Evolutionary conservation across 2,113 vertebrate species (phyloP).

Genomic region (Pseudolaguvia tuberculata): DNA sequence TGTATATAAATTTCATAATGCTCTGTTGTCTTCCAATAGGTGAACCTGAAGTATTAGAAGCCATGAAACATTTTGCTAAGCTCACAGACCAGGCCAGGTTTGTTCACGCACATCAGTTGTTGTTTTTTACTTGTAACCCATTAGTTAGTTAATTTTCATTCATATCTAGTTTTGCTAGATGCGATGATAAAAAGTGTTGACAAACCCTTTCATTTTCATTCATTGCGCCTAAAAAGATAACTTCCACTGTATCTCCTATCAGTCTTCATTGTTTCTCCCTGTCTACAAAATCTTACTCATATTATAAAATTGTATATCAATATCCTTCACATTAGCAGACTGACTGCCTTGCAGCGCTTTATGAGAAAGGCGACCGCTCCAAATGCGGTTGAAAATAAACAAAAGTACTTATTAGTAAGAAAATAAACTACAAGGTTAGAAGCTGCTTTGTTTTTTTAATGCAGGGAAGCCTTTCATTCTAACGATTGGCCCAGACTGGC

Average conservation of each 20-base stretch:
- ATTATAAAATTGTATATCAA: neutral
- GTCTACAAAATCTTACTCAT: neutral
- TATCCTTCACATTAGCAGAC: neutral
- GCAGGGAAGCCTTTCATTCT: conserved; percentile 60
- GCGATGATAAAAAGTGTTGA: neutral
- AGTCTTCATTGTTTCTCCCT: neutral
- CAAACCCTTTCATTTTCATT: neutral
- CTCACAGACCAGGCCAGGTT: conserved; percentile 74
- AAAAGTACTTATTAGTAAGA: neutral
- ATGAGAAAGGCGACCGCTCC: no score
- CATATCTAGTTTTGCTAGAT: neutral
- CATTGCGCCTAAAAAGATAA: neutral
- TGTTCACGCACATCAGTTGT: conserved; percentile 27
- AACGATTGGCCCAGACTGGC: conserved; percentile 67
- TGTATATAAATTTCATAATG: neutral
- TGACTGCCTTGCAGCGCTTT: neutral
- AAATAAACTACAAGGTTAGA: neutral
- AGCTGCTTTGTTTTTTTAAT: neutral
- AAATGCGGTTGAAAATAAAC: neutral
- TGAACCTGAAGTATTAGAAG: conserved; percentile 67
- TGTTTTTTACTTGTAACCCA: neutral
- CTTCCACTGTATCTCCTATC: neutral
- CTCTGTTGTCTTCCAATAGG: conserved; percentile 54
- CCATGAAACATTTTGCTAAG: conserved; percentile 73
- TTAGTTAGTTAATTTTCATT: neutral